Percentiles rank a stretch among this genome's conserved stretches.
These are phyloP conservation scores for Dynastes hyllus DNA, from an alignment of 2,888 invertebrate genomes.

Conservation along the genomic window DNA sequence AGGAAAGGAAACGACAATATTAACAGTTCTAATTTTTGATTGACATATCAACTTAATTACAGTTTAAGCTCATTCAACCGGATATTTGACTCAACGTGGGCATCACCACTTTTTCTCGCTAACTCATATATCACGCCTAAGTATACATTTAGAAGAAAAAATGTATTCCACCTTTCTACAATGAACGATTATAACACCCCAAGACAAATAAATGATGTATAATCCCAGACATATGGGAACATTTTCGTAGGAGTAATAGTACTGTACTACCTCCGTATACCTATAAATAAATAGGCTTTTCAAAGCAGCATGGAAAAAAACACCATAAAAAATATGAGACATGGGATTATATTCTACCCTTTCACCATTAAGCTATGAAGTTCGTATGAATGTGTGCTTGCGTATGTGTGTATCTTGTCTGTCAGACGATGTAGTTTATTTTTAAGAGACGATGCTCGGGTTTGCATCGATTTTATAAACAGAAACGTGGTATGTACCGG, in stretches of 20 bases:
- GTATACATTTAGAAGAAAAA: constrained; percentile 20
- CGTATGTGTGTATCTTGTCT: constrained; percentile 49
- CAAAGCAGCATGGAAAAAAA: constrained; percentile 36
- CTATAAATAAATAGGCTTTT: constrained; percentile 48
- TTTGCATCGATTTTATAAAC: constrained; percentile 49
- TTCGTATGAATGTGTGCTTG: constrained; percentile 14
- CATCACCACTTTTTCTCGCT: constrained; percentile 29
- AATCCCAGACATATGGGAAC: constrained; percentile 52
- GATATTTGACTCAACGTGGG: constrained; percentile 40
- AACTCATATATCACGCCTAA: too few species aligned
- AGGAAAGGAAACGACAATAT: neutral
- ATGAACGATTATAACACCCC: constrained; percentile 49
- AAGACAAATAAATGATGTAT: constrained; percentile 52
- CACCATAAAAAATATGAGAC: constrained; percentile 47
- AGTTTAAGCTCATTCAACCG: constrained; percentile 35
- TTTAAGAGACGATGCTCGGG: constrained; percentile 41
- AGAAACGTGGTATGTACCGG: constrained; percentile 19
- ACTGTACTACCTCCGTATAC: constrained; percentile 39
- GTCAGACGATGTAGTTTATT: constrained; percentile 48
- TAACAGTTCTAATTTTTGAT: constrained; percentile 15
- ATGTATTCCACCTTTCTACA: constrained; percentile 48
- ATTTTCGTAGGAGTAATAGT: constrained; percentile 48
- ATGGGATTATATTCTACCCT: constrained; percentile 47
- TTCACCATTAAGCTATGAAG: constrained; percentile 34
- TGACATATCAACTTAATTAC: constrained; percentile 45